phyloP scores from a whole-genome alignment of 2,113 vertebrate species.

The Bos indicus region DNA sequence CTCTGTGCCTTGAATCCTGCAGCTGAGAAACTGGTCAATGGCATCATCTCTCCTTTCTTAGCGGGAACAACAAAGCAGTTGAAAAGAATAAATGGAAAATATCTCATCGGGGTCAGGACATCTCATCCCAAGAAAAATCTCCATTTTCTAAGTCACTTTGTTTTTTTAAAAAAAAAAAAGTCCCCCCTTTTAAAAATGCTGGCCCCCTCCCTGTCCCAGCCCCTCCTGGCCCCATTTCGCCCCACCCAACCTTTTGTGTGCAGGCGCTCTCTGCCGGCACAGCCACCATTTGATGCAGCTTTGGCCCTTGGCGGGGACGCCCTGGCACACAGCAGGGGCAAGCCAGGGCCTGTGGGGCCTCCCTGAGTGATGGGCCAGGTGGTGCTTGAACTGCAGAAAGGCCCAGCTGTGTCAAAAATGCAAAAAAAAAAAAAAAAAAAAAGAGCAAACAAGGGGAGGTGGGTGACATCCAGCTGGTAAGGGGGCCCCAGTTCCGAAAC shows the following conservation, averaged over 20 bases:
- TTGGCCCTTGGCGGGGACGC: background rate
- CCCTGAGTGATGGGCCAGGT: conserved; percentile 51
- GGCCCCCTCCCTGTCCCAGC: background rate
- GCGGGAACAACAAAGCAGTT: background rate
- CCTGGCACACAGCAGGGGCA: conserved; percentile 8
- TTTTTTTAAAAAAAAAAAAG: background rate
- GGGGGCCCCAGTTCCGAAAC: background rate
- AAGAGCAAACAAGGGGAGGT: background rate
- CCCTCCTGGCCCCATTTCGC: background rate
- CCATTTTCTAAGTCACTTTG: background rate
- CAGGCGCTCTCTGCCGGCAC: background rate
- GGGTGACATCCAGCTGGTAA: background rate
- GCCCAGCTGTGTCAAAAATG: background rate
- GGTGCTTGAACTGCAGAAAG: background rate
- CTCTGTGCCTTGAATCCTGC: background rate
- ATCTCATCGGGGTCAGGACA: background rate
- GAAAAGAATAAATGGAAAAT: background rate
- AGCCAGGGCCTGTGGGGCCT: conserved; percentile 45
- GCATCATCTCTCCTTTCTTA: background rate
- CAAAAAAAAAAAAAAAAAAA: background rate
- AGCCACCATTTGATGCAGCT: background rate
- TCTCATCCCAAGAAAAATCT: background rate
- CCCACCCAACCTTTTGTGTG: background rate
- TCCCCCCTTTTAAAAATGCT: background rate
- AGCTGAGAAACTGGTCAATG: background rate